Evolutionary conservation across 2,113 vertebrate species (phyloP), one percentile per base, ranked within the genome.

Genomic region (Astur gentilis): DNA sequence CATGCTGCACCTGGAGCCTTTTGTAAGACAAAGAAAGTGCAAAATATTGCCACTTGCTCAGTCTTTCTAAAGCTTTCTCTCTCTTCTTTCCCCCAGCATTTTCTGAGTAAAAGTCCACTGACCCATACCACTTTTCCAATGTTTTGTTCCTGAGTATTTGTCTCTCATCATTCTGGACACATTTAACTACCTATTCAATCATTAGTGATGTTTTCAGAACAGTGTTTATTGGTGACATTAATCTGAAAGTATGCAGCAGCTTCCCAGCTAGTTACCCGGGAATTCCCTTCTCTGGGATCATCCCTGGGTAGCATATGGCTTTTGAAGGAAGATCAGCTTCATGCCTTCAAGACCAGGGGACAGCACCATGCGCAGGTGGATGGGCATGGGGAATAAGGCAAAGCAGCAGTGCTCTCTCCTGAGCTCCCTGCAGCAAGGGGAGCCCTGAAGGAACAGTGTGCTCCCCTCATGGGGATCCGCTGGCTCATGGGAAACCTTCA

Each of bases 261-360:
- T 55, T 86, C 54, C 47, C 64, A 76, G 79, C 8, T 31, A 25
- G 10, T 45, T 65, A 16, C 8, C 42, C 54, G 20, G 36, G 19
- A 65, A 84, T 77, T 76, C 42, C 18, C 9, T 60, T 47, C 25
- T 61, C 38, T 60, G 29, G 15, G 29, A 15, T 50, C 34, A 52
- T 2, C 9, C 19, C 13, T 61, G 67, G 16, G 4, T 16, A n/a
- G 23, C 0, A 0, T 13, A 11, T 22, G 52, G 34, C 25, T 86
- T 20, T 31, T 52, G 40, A 16, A 62, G 55, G 64, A 55, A 45
- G 34, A 11, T 31, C 32, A 36, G 4, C 54, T 66, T 45, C 40
- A 3, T 69, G 42, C 15, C 26, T 34, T 66, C 6, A 19, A 52
- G 62, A 21, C 44, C 22, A 40, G 25, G 11, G 36, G 15, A 49